Evolutionary conservation across 2,888 invertebrate species (phyloP).

Genomic region (Philereme vetulata): DNA sequence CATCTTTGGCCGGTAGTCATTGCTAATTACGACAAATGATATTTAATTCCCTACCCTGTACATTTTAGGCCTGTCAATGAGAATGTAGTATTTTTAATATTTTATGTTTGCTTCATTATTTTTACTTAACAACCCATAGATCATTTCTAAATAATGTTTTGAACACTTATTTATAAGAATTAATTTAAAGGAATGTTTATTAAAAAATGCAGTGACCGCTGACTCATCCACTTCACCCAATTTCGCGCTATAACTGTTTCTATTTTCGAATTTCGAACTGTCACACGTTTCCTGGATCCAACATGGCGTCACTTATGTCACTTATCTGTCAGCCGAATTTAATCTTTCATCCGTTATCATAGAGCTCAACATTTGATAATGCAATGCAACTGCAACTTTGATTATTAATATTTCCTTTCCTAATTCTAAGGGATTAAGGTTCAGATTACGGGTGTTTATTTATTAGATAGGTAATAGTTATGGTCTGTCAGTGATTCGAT

Average conservation of each 20-base stretch:
- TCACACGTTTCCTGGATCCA: constrained; percentile 67
- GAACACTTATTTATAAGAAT: no score
- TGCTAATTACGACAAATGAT: no score
- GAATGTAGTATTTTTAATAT: no score
- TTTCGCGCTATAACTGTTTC: constrained; percentile 66
- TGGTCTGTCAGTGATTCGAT: constrained; percentile 28
- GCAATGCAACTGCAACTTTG: constrained; percentile 43
- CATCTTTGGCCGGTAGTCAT: no score
- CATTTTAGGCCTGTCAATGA: no score
- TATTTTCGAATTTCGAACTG: constrained; percentile 67
- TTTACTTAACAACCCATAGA: no score
- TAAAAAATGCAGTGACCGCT: constrained; percentile 35
- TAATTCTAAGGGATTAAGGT: constrained; percentile 33
- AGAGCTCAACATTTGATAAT: constrained; percentile 42
- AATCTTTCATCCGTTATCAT: constrained; percentile 46
- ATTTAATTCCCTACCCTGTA: no score
- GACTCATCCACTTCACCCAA: constrained; percentile 56
- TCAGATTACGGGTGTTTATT: constrained; percentile 19
- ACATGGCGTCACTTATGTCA: constrained; percentile 55
- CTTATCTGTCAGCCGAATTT: constrained; percentile 45
- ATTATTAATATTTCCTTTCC: constrained; percentile 31
- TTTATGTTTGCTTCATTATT: neutral
- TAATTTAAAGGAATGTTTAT: constrained; percentile 11
- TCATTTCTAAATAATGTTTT: no score
- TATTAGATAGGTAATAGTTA: constrained; percentile 20